These are phyloP conservation scores for Urocyon cinereoargenteus DNA, from an alignment of 2,797 vertebrate species.

Conservation along the genomic window DNA sequence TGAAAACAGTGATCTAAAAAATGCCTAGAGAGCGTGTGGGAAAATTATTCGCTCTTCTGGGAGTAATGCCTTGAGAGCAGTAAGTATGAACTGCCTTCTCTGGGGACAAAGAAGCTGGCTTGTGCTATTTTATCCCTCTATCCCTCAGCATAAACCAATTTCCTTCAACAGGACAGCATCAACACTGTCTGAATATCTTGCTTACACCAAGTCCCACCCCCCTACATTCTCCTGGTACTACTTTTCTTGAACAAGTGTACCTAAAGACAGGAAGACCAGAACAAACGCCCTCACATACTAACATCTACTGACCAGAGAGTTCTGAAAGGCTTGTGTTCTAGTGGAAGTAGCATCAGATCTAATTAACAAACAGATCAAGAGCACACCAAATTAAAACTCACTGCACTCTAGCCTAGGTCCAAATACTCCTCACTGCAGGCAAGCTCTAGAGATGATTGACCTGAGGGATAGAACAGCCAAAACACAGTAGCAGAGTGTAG, in stretches of 20 bases:
- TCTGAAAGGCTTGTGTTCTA: not conserved
- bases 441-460: not conserved
- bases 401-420: not conserved
- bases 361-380: not conserved
- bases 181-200: not conserved
- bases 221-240: not conserved
- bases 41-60: not conserved
- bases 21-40: not conserved
- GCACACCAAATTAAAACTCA: not conserved
- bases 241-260: not conserved
- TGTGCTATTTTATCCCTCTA: not conserved
- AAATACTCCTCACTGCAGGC: not conserved
- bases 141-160: not conserved
- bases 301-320: not conserved
- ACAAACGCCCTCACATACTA: not conserved
- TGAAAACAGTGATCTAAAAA: not conserved
- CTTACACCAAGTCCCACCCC: not conserved
- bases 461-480: not conserved
- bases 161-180: not conserved
- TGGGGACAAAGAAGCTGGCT: not conserved
- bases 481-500: not conserved
- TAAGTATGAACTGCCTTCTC: not conserved
- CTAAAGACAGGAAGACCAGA: not conserved
- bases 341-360: not conserved
- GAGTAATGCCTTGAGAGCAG: not conserved